Evolutionary conservation across 2,888 invertebrate species (phyloP), one percentile per base, ranked within the genome.

Genomic region (Tromatobia lineatoria): DNA sequence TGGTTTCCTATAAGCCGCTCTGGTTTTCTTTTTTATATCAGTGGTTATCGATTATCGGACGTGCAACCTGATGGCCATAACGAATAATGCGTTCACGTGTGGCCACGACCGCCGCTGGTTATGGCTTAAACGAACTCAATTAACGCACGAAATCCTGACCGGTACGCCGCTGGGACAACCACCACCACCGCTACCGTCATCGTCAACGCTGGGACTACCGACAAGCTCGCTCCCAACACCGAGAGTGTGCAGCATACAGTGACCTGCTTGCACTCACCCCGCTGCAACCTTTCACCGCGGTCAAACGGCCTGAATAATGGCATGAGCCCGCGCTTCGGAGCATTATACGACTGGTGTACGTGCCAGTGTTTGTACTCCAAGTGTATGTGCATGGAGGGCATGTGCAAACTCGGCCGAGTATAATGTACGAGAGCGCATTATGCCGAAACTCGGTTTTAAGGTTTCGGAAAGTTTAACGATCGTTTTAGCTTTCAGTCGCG

Each of bases 91-190:
- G 84, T 78, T 74, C 69, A 75, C 70, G 78, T 69, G 81, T 78
- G 84, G 81, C 78, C 42, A 81, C 70, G 42, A 66, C 54, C 64
- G 64, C 47, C 50, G 74, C 78, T 67, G 64, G 80, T 81, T 77
- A 82, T 81, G 81, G 34, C 78, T 74, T 74, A 74, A 86, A 86
- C 85, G 81, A 83, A 85, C 81, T 86, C 85, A 85, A 86, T 86
- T 85, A 86, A 86, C 85, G 86, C 75, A 77, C 66, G 79, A 83
- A 85, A 82, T 74, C 67, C 47, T 23, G 66, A 25, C 73, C 42
- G 42, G 52, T 54, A 34, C 18, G 66, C 42, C 71, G 13, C 20
- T 45, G 45, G 69, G 50, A 38, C 47, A 57, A 70, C 69, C 77
- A 47, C 76, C 67, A 75, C 75, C 42, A 61, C 67, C 38, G 59